phyloP scores from a whole-genome alignment of 2,113 vertebrate genomes.

The Lethenteron camtschaticum region DNA sequence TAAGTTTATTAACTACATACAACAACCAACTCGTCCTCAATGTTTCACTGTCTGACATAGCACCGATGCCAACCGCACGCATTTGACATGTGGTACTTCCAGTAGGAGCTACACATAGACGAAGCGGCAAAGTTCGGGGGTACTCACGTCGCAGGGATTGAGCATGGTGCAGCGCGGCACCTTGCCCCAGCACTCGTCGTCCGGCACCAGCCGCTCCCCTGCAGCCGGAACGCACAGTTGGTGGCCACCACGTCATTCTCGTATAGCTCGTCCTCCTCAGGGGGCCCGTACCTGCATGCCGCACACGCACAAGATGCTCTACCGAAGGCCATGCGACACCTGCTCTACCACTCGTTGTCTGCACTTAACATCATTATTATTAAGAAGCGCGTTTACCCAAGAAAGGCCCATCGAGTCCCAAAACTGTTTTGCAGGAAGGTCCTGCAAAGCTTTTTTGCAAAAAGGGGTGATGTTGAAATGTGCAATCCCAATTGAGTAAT shows the following conservation, averaged over 20 bases:
- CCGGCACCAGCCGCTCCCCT: slow-evolving; percentile 30
- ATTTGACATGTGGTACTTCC: not conserved
- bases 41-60: not conserved
- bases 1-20: too few relatives aligned
- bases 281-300: slow-evolving; percentile 17
- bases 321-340: too few relatives aligned
- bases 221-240: slow-evolving; percentile 34
- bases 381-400: too few relatives aligned
- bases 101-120: not conserved
- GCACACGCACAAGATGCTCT: too few relatives aligned
- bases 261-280: slow-evolving; percentile 31
- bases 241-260: slow-evolving; percentile 30
- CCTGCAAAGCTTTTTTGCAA: too few relatives aligned
- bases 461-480: too few relatives aligned
- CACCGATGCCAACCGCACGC: not conserved
- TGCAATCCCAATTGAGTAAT: too few relatives aligned
- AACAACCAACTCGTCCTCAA: not conserved
- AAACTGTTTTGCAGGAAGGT: too few relatives aligned
- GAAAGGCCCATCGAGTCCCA: too few relatives aligned
- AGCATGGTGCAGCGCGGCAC: slow-evolving; percentile 24
- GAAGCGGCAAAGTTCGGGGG: not conserved
- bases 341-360: too few relatives aligned
- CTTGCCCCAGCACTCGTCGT: slow-evolving; percentile 29
- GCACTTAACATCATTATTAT: too few relatives aligned
- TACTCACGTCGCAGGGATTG: slow-evolving; percentile 21